Base-by-base conservation (phyloP, 2,888 invertebrate genomes). In the Hydrotaea diabolus region DNA sequence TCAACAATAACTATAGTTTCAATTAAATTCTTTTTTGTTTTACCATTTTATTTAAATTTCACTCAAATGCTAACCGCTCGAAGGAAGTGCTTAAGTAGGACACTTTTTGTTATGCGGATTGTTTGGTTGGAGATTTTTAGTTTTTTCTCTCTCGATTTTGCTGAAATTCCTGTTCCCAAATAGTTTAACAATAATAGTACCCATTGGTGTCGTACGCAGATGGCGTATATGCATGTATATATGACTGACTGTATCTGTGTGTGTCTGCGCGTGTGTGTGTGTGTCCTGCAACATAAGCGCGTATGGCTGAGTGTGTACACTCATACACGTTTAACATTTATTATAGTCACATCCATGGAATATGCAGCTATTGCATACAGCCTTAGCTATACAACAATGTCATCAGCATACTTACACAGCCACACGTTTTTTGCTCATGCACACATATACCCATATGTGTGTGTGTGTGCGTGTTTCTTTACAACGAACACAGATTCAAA, bases 121-220 rank as follows among this genome's bases (percentile, higher is more conserved):
- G 31, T 31, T 31, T 2, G 31, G 2, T 31, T 2, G 31, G 2
- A 7, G 2, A 4, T 31, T 31, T 31, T 7, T 31, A 2, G 31
- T 31, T 31, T 46, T 46, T 13, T 15, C 46, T 46, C 46, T 43
- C 11, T 66, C 43, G 66, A 21, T 43, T 39, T 55, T 55, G 9
- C 23, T 53, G 53, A 55, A 55, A 55, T 21, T 55, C 26, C 26
- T 26, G 59, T 85, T 69, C 49, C 49, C 72, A 81, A 79, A 77
- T 73, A 57, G 66, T 85, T 75, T 76, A 76, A 79, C 82, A 85
- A 82, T 85, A 85, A 85, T 80, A 59, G 79, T 66, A 80, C 74
- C 84, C 84, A 69, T 74, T 77, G 81, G 84, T 82, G 84, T 85
- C 81, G 69, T 77, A 77, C 73, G 53, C 79, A 85, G 82, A 80